Evolutionary conservation across 1,140 invertebrate genomes (phyloP).

Genomic region (Ceratina australensis): DNA sequence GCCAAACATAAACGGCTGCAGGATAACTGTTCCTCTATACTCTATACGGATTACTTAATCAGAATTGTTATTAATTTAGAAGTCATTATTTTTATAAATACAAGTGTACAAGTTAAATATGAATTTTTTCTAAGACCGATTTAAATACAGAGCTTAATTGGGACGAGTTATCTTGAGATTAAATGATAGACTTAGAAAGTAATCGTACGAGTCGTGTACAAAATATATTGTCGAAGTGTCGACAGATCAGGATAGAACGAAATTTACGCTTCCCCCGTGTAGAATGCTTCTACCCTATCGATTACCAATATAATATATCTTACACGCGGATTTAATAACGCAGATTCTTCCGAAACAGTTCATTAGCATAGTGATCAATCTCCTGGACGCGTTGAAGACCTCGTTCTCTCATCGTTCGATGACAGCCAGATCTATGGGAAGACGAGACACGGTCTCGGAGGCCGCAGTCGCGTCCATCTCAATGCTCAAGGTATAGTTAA

Average conservation of each 20-base stretch:
- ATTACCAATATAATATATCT: background rate
- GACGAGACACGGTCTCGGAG: conserved; percentile 91
- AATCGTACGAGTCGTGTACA: background rate
- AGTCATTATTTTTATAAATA: too few relatives aligned
- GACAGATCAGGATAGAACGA: background rate
- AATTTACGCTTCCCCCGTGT: conserved; percentile 13
- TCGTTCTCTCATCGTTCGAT: conserved; percentile 94
- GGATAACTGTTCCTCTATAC: too few relatives aligned
- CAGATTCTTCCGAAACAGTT: conserved; percentile 82
- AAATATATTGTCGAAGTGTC: conserved; percentile 9
- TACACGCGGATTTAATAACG: background rate
- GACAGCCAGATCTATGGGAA: conserved; percentile 88
- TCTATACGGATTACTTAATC: too few relatives aligned
- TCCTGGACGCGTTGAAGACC: conserved; percentile 93
- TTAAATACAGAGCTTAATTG: too few relatives aligned
- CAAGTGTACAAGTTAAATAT: too few relatives aligned
- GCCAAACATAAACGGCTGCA: background rate
- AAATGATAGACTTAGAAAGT: too few relatives aligned
- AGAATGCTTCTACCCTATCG: conserved; percentile 27
- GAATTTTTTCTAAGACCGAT: too few relatives aligned
- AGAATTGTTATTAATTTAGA: too few relatives aligned
- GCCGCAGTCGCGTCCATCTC: conserved; percentile 91
- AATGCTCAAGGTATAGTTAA: conserved; percentile 88
- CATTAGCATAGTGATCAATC: conserved; percentile 93
- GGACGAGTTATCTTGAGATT: too few relatives aligned